Evolutionary conservation across 2,888 invertebrate species (phyloP).

Genomic region (Poecilus cupreus): DNA sequence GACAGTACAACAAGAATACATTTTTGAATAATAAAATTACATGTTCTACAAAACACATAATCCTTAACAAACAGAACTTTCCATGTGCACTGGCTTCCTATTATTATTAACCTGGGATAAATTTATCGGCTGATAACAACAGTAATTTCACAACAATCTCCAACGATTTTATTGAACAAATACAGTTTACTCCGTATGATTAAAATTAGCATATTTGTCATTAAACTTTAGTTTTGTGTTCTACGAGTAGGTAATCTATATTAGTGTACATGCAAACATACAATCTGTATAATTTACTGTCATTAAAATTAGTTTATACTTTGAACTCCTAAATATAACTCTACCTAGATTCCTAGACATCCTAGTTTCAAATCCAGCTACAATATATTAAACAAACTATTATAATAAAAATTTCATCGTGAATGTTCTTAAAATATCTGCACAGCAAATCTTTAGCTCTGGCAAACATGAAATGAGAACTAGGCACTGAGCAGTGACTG

Average conservation of each 20-base stretch:
- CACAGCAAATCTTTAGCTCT: not conserved
- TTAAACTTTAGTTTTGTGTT: not conserved
- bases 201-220: not conserved
- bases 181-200: not conserved
- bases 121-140: too few relatives aligned
- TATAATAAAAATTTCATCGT: not conserved
- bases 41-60: too few relatives aligned
- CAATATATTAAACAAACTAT: not conserved
- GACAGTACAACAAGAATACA: too few relatives aligned
- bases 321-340: not conserved
- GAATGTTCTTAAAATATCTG: conserved; percentile 21
- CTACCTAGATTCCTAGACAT: conserved; percentile 9
- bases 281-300: not conserved
- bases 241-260: not conserved
- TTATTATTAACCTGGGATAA: not conserved
- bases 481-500: not conserved
- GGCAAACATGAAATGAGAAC: not conserved
- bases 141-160: too few relatives aligned
- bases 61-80: too few relatives aligned
- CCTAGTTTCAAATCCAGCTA: not conserved
- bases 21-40: too few relatives aligned
- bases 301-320: not conserved
- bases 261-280: not conserved
- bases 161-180: not conserved
- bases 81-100: not conserved